These are phyloP conservation scores for Pentalonia nigronervosa DNA, from an alignment of 1,140 invertebrate genomes.

Conservation along the genomic window DNA sequence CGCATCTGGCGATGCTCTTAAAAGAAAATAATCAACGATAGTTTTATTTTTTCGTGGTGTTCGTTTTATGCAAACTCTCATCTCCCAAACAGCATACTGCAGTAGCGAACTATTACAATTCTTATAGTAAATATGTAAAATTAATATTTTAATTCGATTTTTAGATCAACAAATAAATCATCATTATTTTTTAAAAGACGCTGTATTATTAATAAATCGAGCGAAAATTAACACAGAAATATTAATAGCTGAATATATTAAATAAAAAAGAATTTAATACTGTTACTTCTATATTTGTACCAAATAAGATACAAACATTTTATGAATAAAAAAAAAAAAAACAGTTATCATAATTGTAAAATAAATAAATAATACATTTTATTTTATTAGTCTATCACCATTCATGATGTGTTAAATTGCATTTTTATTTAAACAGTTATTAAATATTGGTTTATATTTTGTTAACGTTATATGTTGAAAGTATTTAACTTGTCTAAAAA, in stretches of 20 bases:
- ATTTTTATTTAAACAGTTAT: background rate
- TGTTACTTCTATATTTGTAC: background rate
- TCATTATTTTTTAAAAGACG: background rate
- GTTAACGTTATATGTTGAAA: background rate
- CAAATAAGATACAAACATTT: background rate
- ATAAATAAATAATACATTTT: background rate
- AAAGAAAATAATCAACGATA: conserved; percentile 51
- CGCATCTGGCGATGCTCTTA: conserved; percentile 45
- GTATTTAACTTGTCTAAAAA: background rate
- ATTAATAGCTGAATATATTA: background rate
- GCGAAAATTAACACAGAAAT: background rate
- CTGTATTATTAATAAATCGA: background rate
- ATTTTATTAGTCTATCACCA: background rate
- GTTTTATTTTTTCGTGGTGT: background rate
- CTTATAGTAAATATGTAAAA: background rate
- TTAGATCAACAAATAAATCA: background rate
- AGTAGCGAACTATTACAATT: background rate
- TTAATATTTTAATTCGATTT: background rate
- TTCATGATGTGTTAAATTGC: background rate
- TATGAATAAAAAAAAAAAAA: background rate
- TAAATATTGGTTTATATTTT: background rate
- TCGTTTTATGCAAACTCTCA: background rate
- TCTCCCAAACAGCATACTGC: background rate
- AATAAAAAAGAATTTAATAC: background rate
- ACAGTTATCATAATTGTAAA: background rate